phyloP scores from a whole-genome alignment of 1,140 invertebrate species.

The Drosophila watanabei region DNA sequence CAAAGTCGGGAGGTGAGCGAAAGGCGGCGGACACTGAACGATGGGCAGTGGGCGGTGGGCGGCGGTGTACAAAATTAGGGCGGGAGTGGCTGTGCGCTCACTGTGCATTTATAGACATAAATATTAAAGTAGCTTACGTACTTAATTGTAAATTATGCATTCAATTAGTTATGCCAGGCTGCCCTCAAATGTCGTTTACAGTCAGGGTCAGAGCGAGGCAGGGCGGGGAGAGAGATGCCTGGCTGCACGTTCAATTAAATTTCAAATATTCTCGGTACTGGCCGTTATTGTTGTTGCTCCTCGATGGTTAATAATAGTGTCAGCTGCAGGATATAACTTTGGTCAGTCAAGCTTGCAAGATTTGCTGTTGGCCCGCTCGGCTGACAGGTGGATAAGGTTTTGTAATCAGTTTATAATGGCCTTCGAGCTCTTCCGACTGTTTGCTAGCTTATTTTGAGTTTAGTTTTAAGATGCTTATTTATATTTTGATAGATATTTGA shows the following conservation, averaged over 20 bases:
- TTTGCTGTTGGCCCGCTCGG: constrained; percentile 6
- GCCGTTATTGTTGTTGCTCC: constrained; percentile 16
- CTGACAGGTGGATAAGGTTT: constrained; percentile 28
- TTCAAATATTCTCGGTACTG: constrained; percentile 37
- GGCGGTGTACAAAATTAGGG: constrained; percentile 1
- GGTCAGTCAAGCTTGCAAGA: constrained; percentile 20
- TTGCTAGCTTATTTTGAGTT: constrained; percentile 27
- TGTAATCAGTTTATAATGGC: constrained; percentile 10
- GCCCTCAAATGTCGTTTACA: constrained; percentile 34
- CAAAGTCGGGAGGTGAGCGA: constrained; percentile 25
- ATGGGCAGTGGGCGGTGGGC: neutral
- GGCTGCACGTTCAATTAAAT: constrained; percentile 50
- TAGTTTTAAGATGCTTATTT: neutral
- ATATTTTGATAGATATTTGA: neutral
- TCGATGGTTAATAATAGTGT: constrained; percentile 34
- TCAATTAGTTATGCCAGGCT: constrained; percentile 74
- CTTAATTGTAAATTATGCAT: constrained; percentile 83
- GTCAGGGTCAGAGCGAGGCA: constrained; percentile 10
- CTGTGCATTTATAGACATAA: constrained; percentile 71
- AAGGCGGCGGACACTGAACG: neutral
- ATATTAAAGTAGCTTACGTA: constrained; percentile 82
- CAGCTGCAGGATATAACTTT: constrained; percentile 47
- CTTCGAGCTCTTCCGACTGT: neutral
- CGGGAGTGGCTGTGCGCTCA: neutral
- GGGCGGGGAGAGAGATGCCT: constrained; percentile 3